Evolutionary conservation across 2,888 invertebrate genomes (phyloP), one percentile per base, ranked within the genome.

Genomic region (Brachyptera risi): DNA sequence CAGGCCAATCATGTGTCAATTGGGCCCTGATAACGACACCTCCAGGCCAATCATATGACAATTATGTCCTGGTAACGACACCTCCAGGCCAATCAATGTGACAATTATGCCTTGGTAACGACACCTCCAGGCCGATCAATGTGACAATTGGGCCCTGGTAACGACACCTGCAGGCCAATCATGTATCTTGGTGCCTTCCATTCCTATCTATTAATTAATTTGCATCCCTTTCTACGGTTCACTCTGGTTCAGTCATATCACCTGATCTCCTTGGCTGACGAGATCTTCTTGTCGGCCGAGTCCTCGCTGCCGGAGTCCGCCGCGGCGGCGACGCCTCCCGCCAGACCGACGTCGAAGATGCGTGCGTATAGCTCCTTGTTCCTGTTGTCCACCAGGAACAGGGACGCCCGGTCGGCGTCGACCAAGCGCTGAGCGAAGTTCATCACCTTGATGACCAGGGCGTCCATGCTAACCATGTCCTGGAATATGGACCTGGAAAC

Each of bases 401-500:
- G 76, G 0, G 92, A 92, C 0, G 92, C 91, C 31, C 92, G 76
- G 71, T 93, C 92, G 0, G 92, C 92, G 68, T 86, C 85, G 5
- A 92, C 92, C 4, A 92, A 76, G 44, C 83, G 80, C 72, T 91
- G 90, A 0, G 90, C 91, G 71, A 87, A 90, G 71, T 89, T 88
- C 83, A 92, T 85, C 62, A 92, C 88, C 72, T 89, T 88, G 73
- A 88, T 85, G 31, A 92, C 90, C 1, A 92, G 80, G 61, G 83
- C 82, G 68, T 92, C 90, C 79, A 92, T 85, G 66, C 88, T 89
- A 50, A 89, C 86, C 83, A 92, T 92, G 70, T 92, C 90, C 78
- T 92, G 90, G 71, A 93, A 92, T 71, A 92, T 90, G 7, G 88
- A 88, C 73, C 91, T 91, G 75, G 26, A 42, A 31, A n/a, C n/a